Evolutionary conservation across 1,140 invertebrate species (phyloP).

Genomic region (Pogonomyrmex barbatus): DNA sequence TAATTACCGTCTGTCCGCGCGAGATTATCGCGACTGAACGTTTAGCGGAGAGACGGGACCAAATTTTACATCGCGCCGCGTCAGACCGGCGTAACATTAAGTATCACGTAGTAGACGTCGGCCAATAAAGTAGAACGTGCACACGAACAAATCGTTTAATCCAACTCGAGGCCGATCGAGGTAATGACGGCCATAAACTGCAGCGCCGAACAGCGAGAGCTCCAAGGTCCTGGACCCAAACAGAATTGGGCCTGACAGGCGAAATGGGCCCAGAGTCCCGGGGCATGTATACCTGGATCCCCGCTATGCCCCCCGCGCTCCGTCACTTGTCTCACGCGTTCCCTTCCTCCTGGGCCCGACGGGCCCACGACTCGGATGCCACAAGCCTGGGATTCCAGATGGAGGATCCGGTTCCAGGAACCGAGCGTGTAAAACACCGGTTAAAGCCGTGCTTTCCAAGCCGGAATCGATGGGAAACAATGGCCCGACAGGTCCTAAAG

Average conservation of each 20-base stretch:
- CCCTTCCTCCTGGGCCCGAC: slow-evolving; percentile 43
- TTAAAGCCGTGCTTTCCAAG: slow-evolving; percentile 79
- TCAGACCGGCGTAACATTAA: slow-evolving; percentile 53
- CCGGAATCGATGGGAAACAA: slow-evolving; percentile 78
- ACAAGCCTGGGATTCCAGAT: slow-evolving; percentile 73
- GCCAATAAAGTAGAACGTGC: slow-evolving; percentile 78
- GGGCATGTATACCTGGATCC: slow-evolving; percentile 77
- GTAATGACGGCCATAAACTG: slow-evolving; percentile 84
- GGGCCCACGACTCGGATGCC: slow-evolving; percentile 72
- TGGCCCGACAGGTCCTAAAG: slow-evolving; percentile 72
- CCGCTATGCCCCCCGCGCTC: slow-evolving; percentile 10
- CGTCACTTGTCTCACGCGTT: slow-evolving; percentile 42
- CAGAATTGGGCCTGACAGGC: slow-evolving; percentile 82
- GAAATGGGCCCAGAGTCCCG: slow-evolving; percentile 79
- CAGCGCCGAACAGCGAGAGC: slow-evolving; percentile 57
- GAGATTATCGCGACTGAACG: slow-evolving; percentile 31
- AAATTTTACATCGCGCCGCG: slow-evolving; percentile 47
- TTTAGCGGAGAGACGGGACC: background rate
- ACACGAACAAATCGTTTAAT: slow-evolving; percentile 82
- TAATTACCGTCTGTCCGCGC: slow-evolving; percentile 18
- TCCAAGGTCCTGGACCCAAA: slow-evolving; percentile 73
- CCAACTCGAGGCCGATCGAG: slow-evolving; percentile 78
- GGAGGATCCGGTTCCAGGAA: slow-evolving; percentile 79
- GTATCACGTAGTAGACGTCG: slow-evolving; percentile 61
- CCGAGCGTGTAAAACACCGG: slow-evolving; percentile 81